Percentiles rank a stretch among this genome's conserved stretches.
Evolutionary conservation across 2,113 vertebrate genomes (phyloP).

Genomic region (Chaetodon trifascialis): DNA sequence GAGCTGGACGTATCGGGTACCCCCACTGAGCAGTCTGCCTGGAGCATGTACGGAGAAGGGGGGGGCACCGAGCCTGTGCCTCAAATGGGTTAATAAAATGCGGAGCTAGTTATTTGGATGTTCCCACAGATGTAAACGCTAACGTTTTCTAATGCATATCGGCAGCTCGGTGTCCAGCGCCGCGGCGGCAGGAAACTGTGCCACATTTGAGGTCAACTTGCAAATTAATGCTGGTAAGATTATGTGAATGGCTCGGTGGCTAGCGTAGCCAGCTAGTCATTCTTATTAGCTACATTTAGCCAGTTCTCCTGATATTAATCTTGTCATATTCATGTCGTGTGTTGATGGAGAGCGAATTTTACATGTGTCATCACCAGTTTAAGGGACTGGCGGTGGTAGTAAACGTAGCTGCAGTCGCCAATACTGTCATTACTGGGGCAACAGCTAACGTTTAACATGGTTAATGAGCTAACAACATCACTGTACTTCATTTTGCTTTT

Average conservation of each 20-base stretch:
- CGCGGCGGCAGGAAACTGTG: not conserved
- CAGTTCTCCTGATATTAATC: rapidly evolving
- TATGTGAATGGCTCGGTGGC: not conserved
- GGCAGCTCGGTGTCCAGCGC: not conserved
- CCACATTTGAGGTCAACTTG: conserved; percentile 22
- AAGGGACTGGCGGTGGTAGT: not conserved
- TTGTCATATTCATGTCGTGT: no score
- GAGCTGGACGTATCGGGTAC: not conserved
- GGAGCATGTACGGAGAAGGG: not conserved
- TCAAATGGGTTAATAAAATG: not conserved
- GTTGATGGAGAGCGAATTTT: not conserved
- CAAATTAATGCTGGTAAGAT: conserved; percentile 37
- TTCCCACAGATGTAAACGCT: not conserved
- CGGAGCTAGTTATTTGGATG: not conserved
- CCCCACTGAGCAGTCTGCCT: not conserved
- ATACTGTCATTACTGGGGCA: not conserved
- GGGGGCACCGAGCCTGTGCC: not conserved
- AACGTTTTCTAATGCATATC: not conserved
- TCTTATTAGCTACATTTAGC: not conserved
- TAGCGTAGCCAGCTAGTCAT: conserved; percentile 1
- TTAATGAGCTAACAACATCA: not conserved
- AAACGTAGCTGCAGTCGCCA: not conserved
- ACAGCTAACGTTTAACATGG: not conserved
- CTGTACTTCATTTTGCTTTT: not conserved
- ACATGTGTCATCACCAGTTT: not conserved